A percentile compares a stretch with the other conserved stretches of the same genome.
Evolutionary conservation across 2,113 vertebrate genomes (phyloP).

Genomic region (Pteronura brasiliensis): DNA sequence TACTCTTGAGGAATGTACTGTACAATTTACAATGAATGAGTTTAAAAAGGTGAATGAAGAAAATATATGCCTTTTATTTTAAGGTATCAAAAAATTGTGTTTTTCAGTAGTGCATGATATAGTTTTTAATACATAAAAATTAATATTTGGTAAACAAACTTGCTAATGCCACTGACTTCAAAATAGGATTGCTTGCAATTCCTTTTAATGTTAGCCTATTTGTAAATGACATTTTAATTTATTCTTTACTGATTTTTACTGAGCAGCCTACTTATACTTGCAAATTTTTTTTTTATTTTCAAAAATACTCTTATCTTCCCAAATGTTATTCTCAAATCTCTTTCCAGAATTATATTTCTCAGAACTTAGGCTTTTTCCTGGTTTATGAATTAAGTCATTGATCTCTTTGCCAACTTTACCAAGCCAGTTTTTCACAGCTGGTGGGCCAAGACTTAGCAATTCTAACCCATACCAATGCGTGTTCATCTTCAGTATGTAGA

Average conservation of each 20-base stretch:
- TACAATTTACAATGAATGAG: conserved; percentile 1
- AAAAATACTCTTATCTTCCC: conserved; percentile 40
- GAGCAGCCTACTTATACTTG: conserved; percentile 47
- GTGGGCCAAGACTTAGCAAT: background rate
- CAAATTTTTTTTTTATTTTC: conserved; percentile 38
- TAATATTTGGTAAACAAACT: conserved; percentile 28
- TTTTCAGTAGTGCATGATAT: background rate
- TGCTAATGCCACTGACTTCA: conserved; percentile 22
- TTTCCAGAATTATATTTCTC: conserved; percentile 27
- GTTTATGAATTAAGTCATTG: conserved; percentile 38
- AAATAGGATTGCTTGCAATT: background rate
- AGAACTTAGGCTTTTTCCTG: conserved; percentile 22
- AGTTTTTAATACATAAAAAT: background rate
- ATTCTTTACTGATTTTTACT: conserved; percentile 32
- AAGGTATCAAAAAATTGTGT: background rate
- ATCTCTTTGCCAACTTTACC: conserved; percentile 43
- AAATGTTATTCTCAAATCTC: conserved; percentile 48
- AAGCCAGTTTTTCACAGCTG: conserved; percentile 5
- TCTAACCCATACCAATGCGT: background rate
- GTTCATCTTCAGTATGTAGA: conserved; percentile 51
- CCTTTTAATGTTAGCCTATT: conserved; percentile 47
- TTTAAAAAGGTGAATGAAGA: conserved; percentile 3
- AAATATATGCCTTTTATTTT: background rate
- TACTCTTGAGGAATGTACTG: background rate
- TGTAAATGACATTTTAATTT: conserved; percentile 61